Base-by-base conservation (phyloP, 1,140 invertebrate genomes). In the Thaumetopoea pityocampa region DNA sequence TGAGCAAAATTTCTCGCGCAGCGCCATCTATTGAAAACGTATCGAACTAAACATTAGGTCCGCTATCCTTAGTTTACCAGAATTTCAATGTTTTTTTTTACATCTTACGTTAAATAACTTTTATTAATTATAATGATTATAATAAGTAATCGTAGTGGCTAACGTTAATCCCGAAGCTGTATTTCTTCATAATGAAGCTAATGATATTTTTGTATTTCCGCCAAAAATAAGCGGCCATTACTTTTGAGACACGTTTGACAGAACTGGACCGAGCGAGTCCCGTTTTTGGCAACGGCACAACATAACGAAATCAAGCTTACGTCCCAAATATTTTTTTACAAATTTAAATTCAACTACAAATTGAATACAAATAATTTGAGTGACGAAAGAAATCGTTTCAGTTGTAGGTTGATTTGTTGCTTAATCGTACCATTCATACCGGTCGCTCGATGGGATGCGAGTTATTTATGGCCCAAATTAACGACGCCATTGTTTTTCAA, bases 161-260 rank as follows among this genome's bases (percentile, higher is more conserved):
- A 50, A 51, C 44, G 57, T 64, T 61, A 58, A 55, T 33, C 33
- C 42, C 47, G 5, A 16, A 22, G 23, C 50, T 26, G 60, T 60
- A 60, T 67, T 58, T 67, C 61, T 66, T 67, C 54, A 63, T 66
- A 64, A 65, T 51, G 41, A 51, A 55, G 50, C 52, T 52, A 55
- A 48, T 58, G 51, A 66, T 71, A 71, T 72, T 70, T 66, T 49
- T 62, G 60, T 47, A 49, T 73, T 74, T 56, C 63, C 65, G 65
- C 67, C 69, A 65, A 76, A 76, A 78, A 80, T 78, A 80, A 67
- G 57, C 58, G 54, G 61, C 61, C 62, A 72, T 77, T 67, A 73
- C 62, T 79, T 76, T 58, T 57, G 57, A 68, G 46, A 58, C 50
- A 32, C 56, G 38, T 73, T 76, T 76, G 71, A 80, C 71, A 78